Conservation (phyloP, 2,888 invertebrate species). For the Platynereis dumerilii region DNA sequence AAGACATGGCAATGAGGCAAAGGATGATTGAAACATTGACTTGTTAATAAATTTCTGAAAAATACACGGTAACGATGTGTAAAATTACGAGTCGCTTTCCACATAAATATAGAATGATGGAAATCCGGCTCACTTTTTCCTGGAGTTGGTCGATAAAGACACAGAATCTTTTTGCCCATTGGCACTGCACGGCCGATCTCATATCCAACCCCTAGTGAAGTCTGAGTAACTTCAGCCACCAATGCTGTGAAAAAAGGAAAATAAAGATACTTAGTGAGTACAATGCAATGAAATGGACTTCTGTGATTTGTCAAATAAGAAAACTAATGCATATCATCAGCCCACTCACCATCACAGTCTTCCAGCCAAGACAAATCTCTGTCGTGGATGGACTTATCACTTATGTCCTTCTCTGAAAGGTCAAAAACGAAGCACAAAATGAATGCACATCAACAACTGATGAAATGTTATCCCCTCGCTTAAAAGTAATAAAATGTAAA, state of each 20-base stretch:
- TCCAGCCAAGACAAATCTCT: slow-evolving; percentile 53
- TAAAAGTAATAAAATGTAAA: no score
- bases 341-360: slow-evolving; percentile 47
- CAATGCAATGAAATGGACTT: no score
- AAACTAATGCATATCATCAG: no score
- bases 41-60: not conserved
- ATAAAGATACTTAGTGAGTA: slow-evolving; percentile 7
- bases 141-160: slow-evolving; percentile 55
- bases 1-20: no score
- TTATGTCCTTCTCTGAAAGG: slow-evolving; percentile 29
- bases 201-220: slow-evolving; percentile 62
- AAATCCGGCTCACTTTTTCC: slow-evolving; percentile 51
- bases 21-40: no score
- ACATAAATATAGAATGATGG: no score
- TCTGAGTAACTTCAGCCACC: slow-evolving; percentile 62
- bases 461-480: no score
- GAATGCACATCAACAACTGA: no score
- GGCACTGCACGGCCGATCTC: slow-evolving; percentile 59
- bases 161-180: slow-evolving; percentile 55
- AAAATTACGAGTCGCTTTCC: no score
- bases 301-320: no score
- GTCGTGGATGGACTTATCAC: slow-evolving; percentile 56
- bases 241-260: slow-evolving; percentile 44
- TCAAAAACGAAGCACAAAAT: no score
- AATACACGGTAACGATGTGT: no score